Evolutionary conservation across 2,888 invertebrate species (phyloP), one percentile per base, ranked within the genome.

Genomic region (Drosophila neotestacea): DNA sequence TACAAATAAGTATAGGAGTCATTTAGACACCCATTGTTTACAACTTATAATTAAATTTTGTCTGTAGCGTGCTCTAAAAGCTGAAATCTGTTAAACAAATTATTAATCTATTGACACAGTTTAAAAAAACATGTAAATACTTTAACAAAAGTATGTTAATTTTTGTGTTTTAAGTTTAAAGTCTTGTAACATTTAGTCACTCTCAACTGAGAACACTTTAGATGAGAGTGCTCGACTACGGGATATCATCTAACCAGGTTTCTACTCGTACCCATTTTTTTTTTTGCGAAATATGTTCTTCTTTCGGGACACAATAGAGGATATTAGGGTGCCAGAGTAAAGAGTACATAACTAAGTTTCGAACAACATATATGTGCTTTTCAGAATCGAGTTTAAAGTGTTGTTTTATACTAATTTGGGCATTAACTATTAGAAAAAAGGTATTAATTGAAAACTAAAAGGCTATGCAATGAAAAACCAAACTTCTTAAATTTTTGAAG

Each of bases 61-160:
- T 11, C 10, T 48, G 10, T 11, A 34, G 1, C 16, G 22, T 22
- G 22, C 39, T 48, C 48, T 50, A 22, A 34, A 50, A 22, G 16
- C 36, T 38, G 44, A 44, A 11, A 42, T 32, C 10, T 32, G 36
- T 13, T 30, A 10, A 47, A 36, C 46, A 41, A 48, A 48, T 59
- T 59, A 59, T 59, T 47, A 48, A 59, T 30, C 28, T 32, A 32
- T 42, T 10, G 28, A 13, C 55, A 54, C 13, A 6, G 38, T 36
- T 30, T 4, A 22, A 22, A 16, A 30, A 62, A 41, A 66, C 27
- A 39, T 38, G 44, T 16, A 52, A 65, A 65, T 34, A 28, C 61
- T 46, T 65, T 47, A 32, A 34, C 4, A 28, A 9, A 47, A 38
- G 4, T 46, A 10, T 27, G 22, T 41, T 13, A 16, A 6, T 11